Evolutionary conservation across 2,888 invertebrate genomes (phyloP).

Genomic region (Drosophila mimica): DNA sequence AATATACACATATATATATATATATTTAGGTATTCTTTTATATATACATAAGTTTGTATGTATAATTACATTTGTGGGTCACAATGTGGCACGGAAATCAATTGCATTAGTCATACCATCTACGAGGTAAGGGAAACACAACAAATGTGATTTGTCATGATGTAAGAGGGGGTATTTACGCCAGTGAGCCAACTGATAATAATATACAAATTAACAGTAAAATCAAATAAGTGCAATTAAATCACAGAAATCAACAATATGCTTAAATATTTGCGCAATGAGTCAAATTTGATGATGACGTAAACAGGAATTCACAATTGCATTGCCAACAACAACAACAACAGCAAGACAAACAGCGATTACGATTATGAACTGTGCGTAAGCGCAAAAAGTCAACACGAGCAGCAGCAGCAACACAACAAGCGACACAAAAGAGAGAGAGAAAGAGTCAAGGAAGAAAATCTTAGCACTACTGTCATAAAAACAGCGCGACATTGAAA

Average conservation of each 20-base stretch:
- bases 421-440: neutral
- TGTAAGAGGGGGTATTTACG: slow-evolving; percentile 49
- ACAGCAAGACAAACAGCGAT: slow-evolving; percentile 1
- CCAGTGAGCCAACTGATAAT: slow-evolving; percentile 51
- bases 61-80: slow-evolving; percentile 58
- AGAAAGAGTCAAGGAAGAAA: slow-evolving; percentile 21
- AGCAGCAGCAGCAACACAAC: slow-evolving; percentile 15
- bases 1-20: neutral
- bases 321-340: slow-evolving; percentile 32
- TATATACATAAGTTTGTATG: slow-evolving; percentile 2
- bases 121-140: slow-evolving; percentile 42
- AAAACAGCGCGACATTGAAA: slow-evolving; percentile 53
- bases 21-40: no score
- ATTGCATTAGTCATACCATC: slow-evolving; percentile 72
- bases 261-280: slow-evolving; percentile 60
- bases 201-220: slow-evolving; percentile 40
- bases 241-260: slow-evolving; percentile 42
- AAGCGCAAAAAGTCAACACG: slow-evolving; percentile 43
- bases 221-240: slow-evolving; percentile 59
- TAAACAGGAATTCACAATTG: slow-evolving; percentile 62
- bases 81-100: slow-evolving; percentile 67
- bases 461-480: slow-evolving; percentile 40
- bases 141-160: slow-evolving; percentile 36
- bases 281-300: slow-evolving; percentile 51
- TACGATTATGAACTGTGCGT: slow-evolving; percentile 35